These are phyloP conservation scores for Scaeva pyrastri DNA, from an alignment of 2,888 invertebrate species.

Conservation along the genomic window DNA sequence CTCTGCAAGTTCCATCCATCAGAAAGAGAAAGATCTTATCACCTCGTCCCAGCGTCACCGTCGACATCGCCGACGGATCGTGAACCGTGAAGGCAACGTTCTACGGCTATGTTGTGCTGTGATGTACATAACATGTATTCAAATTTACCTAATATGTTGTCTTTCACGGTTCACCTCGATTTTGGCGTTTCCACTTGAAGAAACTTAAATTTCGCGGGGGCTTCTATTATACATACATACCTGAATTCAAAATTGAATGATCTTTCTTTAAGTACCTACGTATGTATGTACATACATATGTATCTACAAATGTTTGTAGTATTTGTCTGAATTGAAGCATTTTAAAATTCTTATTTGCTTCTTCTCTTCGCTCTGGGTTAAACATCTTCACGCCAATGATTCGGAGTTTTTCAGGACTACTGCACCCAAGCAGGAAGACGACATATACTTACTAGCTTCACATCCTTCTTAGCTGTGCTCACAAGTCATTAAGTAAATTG, in stretches of 20 bases:
- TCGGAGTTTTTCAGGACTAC: constrained; percentile 75
- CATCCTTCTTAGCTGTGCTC: constrained; percentile 66
- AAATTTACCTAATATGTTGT: constrained; percentile 49
- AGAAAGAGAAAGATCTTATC: constrained; percentile 63
- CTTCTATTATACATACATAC: neutral
- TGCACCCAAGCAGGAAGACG: constrained; percentile 67
- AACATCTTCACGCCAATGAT: constrained; percentile 75
- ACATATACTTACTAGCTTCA: constrained; percentile 57
- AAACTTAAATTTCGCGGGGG: constrained; percentile 57
- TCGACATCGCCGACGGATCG: constrained; percentile 14
- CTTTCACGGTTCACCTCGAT: constrained; percentile 64
- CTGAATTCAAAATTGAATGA: constrained; percentile 40
- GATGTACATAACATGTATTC: constrained; percentile 70
- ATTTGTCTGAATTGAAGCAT: constrained; percentile 14
- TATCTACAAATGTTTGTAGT: constrained; percentile 8
- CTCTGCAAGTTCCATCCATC: constrained; percentile 37
- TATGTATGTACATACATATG: constrained; percentile 4
- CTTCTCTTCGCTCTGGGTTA: constrained; percentile 16
- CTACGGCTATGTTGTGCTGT: constrained; percentile 50
- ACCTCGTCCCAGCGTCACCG: constrained; percentile 38
- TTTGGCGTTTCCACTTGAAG: constrained; percentile 71
- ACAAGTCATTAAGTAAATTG: constrained; percentile 73
- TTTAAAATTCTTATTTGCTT: neutral
- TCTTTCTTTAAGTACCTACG: constrained; percentile 24
- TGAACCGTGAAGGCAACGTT: constrained; percentile 71